phyloP scores from a whole-genome alignment of 2,113 vertebrate species.

The Chlamydotis undulata region DNA sequence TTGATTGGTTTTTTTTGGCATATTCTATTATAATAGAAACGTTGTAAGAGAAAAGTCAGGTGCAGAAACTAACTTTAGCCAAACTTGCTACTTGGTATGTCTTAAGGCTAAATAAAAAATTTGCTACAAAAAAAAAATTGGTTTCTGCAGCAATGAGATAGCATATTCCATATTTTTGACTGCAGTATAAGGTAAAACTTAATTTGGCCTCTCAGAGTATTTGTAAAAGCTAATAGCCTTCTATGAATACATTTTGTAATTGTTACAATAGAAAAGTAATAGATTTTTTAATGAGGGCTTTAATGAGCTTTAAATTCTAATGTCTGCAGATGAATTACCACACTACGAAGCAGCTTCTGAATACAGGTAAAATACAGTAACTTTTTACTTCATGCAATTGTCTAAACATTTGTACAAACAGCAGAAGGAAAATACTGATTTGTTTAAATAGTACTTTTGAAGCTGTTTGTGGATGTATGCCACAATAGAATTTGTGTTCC shows the following conservation, averaged over 20 bases:
- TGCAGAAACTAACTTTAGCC: neutral
- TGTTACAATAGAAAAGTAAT: neutral
- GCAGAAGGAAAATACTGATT: neutral
- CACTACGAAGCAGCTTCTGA: neutral
- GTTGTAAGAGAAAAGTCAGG: neutral
- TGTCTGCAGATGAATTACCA: neutral
- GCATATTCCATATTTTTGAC: neutral
- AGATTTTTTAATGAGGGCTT: neutral
- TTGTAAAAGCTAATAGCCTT: neutral
- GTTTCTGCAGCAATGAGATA: neutral
- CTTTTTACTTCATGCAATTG: neutral
- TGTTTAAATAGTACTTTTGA: neutral
- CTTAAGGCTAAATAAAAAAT: neutral
- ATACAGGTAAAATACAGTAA: neutral
- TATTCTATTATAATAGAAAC: neutral
- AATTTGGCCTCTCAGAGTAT: neutral
- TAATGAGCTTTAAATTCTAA: neutral
- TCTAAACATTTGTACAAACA: neutral
- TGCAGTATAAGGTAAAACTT: neutral
- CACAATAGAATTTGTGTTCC: neutral
- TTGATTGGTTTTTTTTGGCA: neutral
- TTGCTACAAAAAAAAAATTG: neutral
- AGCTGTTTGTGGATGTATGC: neutral
- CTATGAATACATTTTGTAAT: neutral
- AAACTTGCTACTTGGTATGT: neutral